phyloP scores from a whole-genome alignment of 1,140 invertebrate genomes.

The Contarinia nasturtii region DNA sequence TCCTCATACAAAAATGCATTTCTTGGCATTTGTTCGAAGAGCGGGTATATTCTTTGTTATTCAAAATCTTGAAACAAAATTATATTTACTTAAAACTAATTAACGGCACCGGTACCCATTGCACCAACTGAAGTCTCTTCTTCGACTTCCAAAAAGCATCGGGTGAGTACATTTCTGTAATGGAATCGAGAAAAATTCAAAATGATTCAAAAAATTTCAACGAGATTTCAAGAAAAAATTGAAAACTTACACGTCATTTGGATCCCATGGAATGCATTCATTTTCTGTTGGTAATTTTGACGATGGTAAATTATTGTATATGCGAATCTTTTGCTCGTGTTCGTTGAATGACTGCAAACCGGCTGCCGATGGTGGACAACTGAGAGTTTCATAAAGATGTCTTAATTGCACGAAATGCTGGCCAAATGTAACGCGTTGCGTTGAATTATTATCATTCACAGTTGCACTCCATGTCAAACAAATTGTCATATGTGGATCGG shows the following conservation, averaged over 20 bases:
- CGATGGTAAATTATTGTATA: conserved; percentile 6
- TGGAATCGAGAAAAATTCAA: too few species aligned
- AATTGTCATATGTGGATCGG: conserved; percentile 16
- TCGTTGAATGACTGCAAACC: background rate
- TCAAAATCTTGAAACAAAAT: too few species aligned
- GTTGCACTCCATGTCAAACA: conserved; percentile 16
- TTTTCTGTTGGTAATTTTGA: conserved; percentile 6
- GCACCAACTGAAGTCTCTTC: too few species aligned
- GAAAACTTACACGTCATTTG: background rate
- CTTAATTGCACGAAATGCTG: conserved; percentile 19
- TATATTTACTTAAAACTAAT: too few species aligned
- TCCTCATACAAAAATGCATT: background rate
- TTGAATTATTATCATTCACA: conserved; percentile 8
- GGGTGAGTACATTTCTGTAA: too few species aligned
- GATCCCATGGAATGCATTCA: conserved; percentile 2
- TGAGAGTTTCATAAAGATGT: conserved; percentile 14
- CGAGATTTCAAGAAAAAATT: background rate
- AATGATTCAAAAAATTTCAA: background rate
- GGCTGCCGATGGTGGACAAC: conserved; percentile 9
- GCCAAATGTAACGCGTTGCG: conserved; percentile 12
- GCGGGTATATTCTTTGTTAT: too few species aligned
- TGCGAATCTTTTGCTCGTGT: conserved; percentile 1
- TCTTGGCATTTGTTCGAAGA: too few species aligned
- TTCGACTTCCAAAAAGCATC: too few species aligned
- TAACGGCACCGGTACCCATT: too few species aligned